A percentile compares a stretch with the other conserved stretches of the same genome.
Conservation (phyloP, 2,888 invertebrate species). For the Drosophila subquinaria region DNA sequence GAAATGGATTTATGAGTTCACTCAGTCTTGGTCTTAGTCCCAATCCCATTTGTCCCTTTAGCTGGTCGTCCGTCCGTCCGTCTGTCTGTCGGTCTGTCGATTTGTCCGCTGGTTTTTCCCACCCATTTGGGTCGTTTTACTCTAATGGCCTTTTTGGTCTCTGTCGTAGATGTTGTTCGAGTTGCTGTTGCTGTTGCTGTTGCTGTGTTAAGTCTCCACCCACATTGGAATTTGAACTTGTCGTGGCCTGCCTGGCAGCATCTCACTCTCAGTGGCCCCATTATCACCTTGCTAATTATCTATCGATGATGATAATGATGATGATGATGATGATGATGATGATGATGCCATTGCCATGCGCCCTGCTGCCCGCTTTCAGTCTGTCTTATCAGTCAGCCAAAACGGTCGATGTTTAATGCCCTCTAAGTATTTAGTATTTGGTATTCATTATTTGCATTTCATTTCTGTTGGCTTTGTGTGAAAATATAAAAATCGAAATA, state of each 20-base stretch:
- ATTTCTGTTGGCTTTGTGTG: constrained; percentile 47
- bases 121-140: constrained; percentile 29
- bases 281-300: constrained; percentile 78
- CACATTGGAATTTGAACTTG: constrained; percentile 76
- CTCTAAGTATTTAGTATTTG: constrained; percentile 21
- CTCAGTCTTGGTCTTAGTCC: constrained; percentile 7
- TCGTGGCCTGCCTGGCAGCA: constrained; percentile 53
- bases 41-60: neutral
- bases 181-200: constrained; percentile 4
- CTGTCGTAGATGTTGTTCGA: constrained; percentile 4
- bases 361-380: constrained; percentile 24
- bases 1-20: constrained; percentile 53
- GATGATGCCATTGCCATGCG: constrained; percentile 67
- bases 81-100: neutral
- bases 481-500: constrained; percentile 51
- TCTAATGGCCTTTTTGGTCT: constrained; percentile 40
- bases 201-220: constrained; percentile 46
- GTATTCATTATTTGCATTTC: constrained; percentile 61
- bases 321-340: constrained; percentile 16
- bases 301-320: constrained; percentile 53
- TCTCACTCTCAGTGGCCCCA: constrained; percentile 66
- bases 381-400: constrained; percentile 58
- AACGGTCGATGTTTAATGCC: constrained; percentile 46
- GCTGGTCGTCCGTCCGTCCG: neutral
- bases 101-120: neutral